Base-by-base conservation (phyloP, 2,797 vertebrate species). In the Mus minutoides region DNA sequence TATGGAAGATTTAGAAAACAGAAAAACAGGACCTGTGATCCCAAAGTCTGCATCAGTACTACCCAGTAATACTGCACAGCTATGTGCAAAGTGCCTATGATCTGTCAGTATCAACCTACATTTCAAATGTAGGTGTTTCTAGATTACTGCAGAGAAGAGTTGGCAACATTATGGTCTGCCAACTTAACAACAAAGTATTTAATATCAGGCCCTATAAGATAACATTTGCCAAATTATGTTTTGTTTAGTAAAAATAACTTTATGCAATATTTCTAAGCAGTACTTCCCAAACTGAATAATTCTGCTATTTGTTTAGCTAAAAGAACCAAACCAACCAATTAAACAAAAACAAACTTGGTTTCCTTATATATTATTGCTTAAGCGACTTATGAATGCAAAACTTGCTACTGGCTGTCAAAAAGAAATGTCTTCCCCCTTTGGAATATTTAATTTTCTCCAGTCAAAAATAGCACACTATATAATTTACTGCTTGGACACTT, bases 201-300 rank as follows among this genome's bases (percentile, higher is more conserved):
- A 80, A 40, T 54, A 29, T 29, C 37, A 54, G 64, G 19, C 5
- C 17, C 26, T 69, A 3, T 52, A 93, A 58, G 31, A 40, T 73
- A 93, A 92, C 82, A 62, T 73, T 37, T 79, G 31, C 8, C 62
- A 91, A 91, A 9, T 3, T 2, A 31, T 17, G 19, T 37, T 78
- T 90, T 67, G 34, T 77, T 40, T 78, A 58, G 62, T 43, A 67
- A 96, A 88, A 88, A 92, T 29, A 90, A 67, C 7, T 77, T 64
- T 21, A 94, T 79, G 88, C 93, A 94, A 86, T 75, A 95, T 71
- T 91, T 58, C 40, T 91, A 93, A 90, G 49, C 56, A 93, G 13
- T 56, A 79, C 62, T 93, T 94, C 79, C 43, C 37, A 76, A 78
- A 84, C 12, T 90, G 56, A 96, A 76, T 69, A 90, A 76, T 86